Evolutionary conservation across 2,888 invertebrate species (phyloP), one percentile per base, ranked within the genome.

Genomic region (Falcaria lacertinaria): DNA sequence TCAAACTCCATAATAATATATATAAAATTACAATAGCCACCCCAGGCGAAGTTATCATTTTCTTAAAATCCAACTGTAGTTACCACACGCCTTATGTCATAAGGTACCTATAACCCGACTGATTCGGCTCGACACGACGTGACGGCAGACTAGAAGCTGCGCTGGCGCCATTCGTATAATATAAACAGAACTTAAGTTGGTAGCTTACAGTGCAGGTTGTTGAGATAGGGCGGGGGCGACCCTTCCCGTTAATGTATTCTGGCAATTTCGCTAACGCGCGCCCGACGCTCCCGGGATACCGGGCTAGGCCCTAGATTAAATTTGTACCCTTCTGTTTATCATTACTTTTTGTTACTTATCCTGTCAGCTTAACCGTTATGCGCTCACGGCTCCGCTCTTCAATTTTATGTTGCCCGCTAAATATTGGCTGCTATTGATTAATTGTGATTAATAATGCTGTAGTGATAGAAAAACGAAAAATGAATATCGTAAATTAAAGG

Each of bases 231-330:
- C 74, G 56, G 57, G 57, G 69, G 45, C 61, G 69, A 66, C 72
- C 71, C 72, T 73, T 65, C 60, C 58, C 64, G 64, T 71, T 84
- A 83, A 86, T 85, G 76, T 83, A 86, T 85, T 85, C 85, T 64
- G 75, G 74, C 74, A 81, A 82, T 86, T 82, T 77, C 68, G 64
- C 77, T 62, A 71, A 69, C 69, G 71, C 64, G 54, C 47, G 44
- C 43, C 42, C 47, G 46, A 48, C 51, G 46, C 42, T 44, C 42
- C 43, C 43, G 36, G 45, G 65, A 60, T 64, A 64, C 64, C 63
- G 58, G 67, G 63, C 68, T 69, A 73, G 69, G 64, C 69, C 73
- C 69, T 74, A 75, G 76, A 84, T 83, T 80, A 82, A 78, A 82
- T 78, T 78, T 75, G 70, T 79, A 73, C 69, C 75, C 74, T 69